phyloP scores from a whole-genome alignment of 1,140 invertebrate species.

The Coboldia fuscipes region DNA sequence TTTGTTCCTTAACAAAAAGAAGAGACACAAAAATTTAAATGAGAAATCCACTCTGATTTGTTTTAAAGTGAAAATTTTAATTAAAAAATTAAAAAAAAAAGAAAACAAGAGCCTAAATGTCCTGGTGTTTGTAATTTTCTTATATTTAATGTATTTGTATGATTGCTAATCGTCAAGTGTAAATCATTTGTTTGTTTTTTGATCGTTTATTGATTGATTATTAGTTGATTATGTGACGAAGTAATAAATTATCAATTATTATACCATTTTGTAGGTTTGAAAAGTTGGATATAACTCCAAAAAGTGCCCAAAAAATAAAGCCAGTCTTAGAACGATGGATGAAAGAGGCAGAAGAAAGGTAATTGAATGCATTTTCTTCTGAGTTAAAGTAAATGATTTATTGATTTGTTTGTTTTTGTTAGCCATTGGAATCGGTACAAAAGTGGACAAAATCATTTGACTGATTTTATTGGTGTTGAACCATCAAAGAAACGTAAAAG shows the following conservation, averaged over 20 bases:
- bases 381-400: no score
- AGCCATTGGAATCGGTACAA: slow-evolving; percentile 52
- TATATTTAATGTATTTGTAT: no score
- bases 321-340: slow-evolving; percentile 95
- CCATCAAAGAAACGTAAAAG: slow-evolving; percentile 91
- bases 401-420: slow-evolving; percentile 4
- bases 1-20: neutral
- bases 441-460: slow-evolving; percentile 76
- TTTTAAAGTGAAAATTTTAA: no score
- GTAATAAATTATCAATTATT: slow-evolving; percentile 14
- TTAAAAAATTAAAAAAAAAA: no score
- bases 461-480: slow-evolving; percentile 88
- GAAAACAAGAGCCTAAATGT: no score
- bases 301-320: slow-evolving; percentile 98
- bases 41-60: no score
- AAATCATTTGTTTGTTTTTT: no score
- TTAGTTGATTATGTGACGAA: no score
- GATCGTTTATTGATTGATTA: no score
- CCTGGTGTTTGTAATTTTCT: no score
- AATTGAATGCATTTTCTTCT: no score
- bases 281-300: slow-evolving; percentile 97
- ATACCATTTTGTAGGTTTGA: slow-evolving; percentile 71
- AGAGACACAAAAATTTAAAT: slow-evolving; percentile 4
- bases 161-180: no score
- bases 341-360: slow-evolving; percentile 93